Conservation (phyloP, 2,797 vertebrate species). For the Labroides dimidiatus region DNA sequence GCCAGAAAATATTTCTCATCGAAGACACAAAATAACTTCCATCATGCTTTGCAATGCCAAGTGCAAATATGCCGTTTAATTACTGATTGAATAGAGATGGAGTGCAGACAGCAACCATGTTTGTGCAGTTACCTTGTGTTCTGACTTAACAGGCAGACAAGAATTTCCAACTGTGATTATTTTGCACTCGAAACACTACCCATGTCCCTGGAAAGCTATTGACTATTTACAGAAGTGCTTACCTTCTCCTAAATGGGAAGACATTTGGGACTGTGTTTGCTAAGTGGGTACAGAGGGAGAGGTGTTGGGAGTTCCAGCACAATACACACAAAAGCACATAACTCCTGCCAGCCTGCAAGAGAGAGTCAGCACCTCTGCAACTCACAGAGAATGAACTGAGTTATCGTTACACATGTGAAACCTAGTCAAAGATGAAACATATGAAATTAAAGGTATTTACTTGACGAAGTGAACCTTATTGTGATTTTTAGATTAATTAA, state of each 20-base stretch:
- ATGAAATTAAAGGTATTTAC: not conserved
- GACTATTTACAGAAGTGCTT: slow-evolving; percentile 65
- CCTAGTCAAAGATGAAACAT: not conserved
- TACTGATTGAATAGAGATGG: slow-evolving; percentile 74
- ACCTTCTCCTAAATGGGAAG: slow-evolving; percentile 59
- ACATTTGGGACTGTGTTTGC: slow-evolving; percentile 56
- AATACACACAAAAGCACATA: slow-evolving; percentile 45
- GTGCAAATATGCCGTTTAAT: slow-evolving; percentile 76
- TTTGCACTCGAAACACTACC: slow-evolving; percentile 54
- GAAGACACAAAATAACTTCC: slow-evolving; percentile 72
- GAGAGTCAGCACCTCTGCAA: slow-evolving; percentile 51
- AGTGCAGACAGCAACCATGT: slow-evolving; percentile 66
- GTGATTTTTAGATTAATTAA: slow-evolving; percentile 44
- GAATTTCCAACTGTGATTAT: slow-evolving; percentile 58
- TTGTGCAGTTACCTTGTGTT: slow-evolving; percentile 66
- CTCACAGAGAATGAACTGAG: slow-evolving; percentile 39
- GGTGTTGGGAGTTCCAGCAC: slow-evolving; percentile 40
- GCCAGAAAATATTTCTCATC: slow-evolving; percentile 69
- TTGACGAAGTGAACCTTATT: slow-evolving; percentile 24
- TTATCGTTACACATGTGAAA: slow-evolving; percentile 34
- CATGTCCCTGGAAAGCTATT: slow-evolving; percentile 58
- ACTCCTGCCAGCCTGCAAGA: slow-evolving; percentile 25
- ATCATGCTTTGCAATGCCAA: slow-evolving; percentile 67
- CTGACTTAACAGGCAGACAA: slow-evolving; percentile 47
- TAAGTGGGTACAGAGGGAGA: slow-evolving; percentile 42